These are phyloP conservation scores for Austrofundulus limnaeus DNA, from an alignment of 2,113 vertebrate genomes.

Conservation along the genomic window DNA sequence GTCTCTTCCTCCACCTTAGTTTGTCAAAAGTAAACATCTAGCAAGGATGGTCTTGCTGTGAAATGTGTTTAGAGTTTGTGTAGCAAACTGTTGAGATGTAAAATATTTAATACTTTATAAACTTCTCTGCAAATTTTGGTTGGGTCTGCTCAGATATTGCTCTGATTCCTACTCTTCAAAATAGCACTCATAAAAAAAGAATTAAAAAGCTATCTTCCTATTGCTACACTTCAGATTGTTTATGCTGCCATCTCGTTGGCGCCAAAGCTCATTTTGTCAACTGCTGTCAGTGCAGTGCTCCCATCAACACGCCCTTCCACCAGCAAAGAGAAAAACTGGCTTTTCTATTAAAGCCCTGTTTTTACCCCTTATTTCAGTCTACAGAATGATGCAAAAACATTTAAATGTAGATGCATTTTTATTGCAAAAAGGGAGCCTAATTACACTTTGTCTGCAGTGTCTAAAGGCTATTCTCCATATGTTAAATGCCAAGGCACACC, in stretches of 20 bases:
- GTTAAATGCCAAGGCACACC: conserved; percentile 19
- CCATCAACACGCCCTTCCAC: background rate
- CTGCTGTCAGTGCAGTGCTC: conserved; percentile 15
- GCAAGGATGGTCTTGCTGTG: background rate
- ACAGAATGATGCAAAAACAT: background rate
- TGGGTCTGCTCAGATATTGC: background rate
- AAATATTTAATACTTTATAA: background rate
- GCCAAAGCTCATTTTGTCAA: conserved; percentile 4
- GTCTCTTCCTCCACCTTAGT: background rate
- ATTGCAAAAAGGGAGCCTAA: background rate
- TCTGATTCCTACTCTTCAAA: conserved; percentile 9
- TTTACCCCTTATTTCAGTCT: background rate
- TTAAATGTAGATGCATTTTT: background rate
- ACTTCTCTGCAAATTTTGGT: conserved; percentile 10
- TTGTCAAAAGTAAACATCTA: conserved; percentile 6
- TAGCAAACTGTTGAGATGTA: background rate
- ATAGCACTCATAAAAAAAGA: too few relatives aligned
- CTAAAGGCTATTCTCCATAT: conserved; percentile 20
- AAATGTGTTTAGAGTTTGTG: conserved; percentile 8
- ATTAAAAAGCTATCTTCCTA: background rate
- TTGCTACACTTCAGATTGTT: conserved; percentile 4
- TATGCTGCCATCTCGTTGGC: background rate
- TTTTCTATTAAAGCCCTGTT: too few relatives aligned
- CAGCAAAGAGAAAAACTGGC: background rate
- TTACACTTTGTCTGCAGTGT: background rate